Percentiles rank a stretch among this genome's conserved stretches.
Conservation (phyloP, 2,113 vertebrate genomes). For the Vidua chalybeata region DNA sequence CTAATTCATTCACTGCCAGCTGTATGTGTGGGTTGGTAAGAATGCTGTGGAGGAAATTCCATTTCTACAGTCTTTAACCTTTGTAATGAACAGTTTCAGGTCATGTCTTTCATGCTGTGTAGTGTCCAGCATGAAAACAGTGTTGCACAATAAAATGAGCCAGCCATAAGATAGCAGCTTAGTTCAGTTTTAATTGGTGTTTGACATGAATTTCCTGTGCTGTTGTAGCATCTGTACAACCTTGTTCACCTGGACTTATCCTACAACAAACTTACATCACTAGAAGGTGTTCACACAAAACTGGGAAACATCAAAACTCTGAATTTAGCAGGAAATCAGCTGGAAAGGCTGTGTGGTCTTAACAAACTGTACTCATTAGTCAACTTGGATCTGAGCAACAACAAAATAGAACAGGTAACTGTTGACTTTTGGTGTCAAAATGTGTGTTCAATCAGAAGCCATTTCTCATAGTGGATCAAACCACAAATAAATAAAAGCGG, state of each 20-base stretch:
- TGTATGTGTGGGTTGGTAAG: not conserved
- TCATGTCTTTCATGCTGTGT: not conserved
- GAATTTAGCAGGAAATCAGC: constrained; percentile 91
- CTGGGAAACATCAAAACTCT: constrained; percentile 96
- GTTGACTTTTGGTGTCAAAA: not conserved
- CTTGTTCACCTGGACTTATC: constrained; percentile 95
- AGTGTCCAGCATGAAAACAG: not conserved
- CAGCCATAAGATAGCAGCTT: not conserved
- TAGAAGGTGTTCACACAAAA: constrained; percentile 91
- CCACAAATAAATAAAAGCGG: not conserved
- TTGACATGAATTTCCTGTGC: not conserved
- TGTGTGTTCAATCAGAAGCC: not conserved
- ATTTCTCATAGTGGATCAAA: not conserved
- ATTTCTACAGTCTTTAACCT: not conserved
- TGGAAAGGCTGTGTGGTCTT: constrained; percentile 87
- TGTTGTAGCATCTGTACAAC: constrained; percentile 90
- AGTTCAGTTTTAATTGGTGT: not conserved
- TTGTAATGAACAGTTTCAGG: not conserved
- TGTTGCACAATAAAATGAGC: not conserved
- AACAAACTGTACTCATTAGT: constrained; percentile 95
- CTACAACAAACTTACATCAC: constrained; percentile 84
- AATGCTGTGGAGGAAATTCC: not conserved
- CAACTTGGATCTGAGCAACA: constrained; percentile 91
- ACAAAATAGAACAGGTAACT: constrained; percentile 87
- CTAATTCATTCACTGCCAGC: not conserved